Evolutionary conservation across 2,888 invertebrate genomes (phyloP).

Genomic region (Dioctria linearis): DNA sequence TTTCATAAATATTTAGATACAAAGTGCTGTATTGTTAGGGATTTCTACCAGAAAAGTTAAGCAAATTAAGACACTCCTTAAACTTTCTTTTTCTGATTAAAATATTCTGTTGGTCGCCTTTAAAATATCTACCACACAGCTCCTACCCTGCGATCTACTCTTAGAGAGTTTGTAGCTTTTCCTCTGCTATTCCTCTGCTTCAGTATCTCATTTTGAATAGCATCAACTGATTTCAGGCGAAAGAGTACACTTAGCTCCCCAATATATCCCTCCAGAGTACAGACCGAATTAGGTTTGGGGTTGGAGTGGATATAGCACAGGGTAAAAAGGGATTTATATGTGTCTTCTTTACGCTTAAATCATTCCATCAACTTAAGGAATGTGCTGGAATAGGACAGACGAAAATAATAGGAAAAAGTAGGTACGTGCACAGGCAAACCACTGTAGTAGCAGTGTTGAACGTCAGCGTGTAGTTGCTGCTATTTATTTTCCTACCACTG

Average conservation of each 20-base stretch:
- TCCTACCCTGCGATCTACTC: conserved; percentile 30
- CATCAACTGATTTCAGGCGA: conserved; percentile 45
- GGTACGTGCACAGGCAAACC: conserved; percentile 34
- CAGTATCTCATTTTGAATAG: conserved; percentile 30
- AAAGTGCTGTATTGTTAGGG: too few species aligned
- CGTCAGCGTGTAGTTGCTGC: conserved; percentile 49
- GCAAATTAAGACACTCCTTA: conserved; percentile 34
- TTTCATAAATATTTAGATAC: too few species aligned
- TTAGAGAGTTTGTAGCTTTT: conserved; percentile 16
- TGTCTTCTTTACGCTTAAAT: conserved; percentile 60
- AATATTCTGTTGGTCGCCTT: conserved; percentile 46
- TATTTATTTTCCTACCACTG: conserved; percentile 32
- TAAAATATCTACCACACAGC: conserved; percentile 13
- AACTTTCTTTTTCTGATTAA: conserved; percentile 46
- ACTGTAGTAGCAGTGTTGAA: conserved; percentile 47
- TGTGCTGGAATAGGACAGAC: conserved; percentile 58
- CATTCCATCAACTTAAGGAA: conserved; percentile 60
- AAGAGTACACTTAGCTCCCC: conserved; percentile 1
- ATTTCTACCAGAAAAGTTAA: neutral
- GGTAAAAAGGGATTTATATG: conserved; percentile 58
- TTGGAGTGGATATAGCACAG: neutral
- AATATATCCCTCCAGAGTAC: conserved; percentile 7
- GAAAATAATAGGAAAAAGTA: conserved; percentile 44
- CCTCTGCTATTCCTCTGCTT: neutral
- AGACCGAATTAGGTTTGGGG: conserved; percentile 17